phyloP scores from a whole-genome alignment of 2,888 invertebrate species.

The Fragum sueziense region DNA sequence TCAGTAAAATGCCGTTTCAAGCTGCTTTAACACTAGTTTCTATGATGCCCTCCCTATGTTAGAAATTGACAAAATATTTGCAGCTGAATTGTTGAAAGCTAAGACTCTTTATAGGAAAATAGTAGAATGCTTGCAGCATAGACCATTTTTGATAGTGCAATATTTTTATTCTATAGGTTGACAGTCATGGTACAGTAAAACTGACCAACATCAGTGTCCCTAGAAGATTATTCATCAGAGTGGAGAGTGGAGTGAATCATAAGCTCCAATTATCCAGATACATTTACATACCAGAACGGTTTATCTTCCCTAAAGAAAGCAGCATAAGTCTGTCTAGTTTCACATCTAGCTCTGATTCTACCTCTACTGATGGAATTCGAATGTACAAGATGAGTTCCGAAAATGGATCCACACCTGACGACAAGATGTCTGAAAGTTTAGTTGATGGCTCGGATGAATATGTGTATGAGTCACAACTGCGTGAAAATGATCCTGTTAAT shows the following conservation, averaged over 20 bases:
- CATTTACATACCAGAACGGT: conserved; percentile 42
- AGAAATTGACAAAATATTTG: too few relatives aligned
- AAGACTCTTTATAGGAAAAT: too few relatives aligned
- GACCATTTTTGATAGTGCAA: too few relatives aligned
- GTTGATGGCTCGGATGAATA: neutral
- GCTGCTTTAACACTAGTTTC: too few relatives aligned
- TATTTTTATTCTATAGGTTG: conserved; percentile 59
- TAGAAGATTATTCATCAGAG: conserved; percentile 32
- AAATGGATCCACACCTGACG: neutral
- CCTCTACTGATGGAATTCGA: neutral
- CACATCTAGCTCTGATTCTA: neutral
- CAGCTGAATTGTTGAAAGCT: too few relatives aligned
- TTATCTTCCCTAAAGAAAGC: conserved; percentile 35
- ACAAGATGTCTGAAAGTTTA: neutral
- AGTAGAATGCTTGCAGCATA: too few relatives aligned
- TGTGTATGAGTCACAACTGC: neutral
- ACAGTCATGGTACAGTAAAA: conserved; percentile 52
- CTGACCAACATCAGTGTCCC: conserved; percentile 66
- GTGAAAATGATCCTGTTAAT: neutral
- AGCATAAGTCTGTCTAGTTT: neutral
- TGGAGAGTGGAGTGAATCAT: neutral
- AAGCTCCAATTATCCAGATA: conserved; percentile 32
- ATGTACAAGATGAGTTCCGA: neutral
- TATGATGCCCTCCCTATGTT: too few relatives aligned
- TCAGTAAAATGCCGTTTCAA: too few relatives aligned